Evolutionary conservation across 2,888 invertebrate genomes (phyloP).

Genomic region (Ichneumon xanthorius): DNA sequence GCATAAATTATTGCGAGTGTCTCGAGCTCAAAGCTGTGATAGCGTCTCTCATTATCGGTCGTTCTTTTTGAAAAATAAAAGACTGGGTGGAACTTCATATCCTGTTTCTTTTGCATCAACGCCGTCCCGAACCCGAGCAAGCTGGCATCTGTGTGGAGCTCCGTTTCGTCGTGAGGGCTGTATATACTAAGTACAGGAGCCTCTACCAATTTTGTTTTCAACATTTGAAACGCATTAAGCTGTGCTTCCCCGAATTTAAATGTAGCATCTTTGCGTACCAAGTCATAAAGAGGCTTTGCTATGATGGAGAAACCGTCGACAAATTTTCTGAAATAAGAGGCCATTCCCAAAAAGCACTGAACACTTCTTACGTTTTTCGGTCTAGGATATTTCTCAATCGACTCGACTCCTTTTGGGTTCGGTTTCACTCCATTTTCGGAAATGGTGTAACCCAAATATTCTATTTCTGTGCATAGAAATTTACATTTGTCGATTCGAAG

Average conservation of each 20-base stretch:
- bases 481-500: constrained; percentile 68
- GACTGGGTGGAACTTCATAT: constrained; percentile 74
- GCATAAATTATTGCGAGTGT: constrained; percentile 70
- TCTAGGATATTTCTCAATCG: constrained; percentile 72
- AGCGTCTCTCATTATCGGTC: constrained; percentile 72
- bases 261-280: constrained; percentile 71
- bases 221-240: constrained; percentile 67
- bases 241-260: constrained; percentile 73
- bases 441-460: constrained; percentile 72
- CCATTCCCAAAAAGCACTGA: constrained; percentile 74
- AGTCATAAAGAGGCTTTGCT: constrained; percentile 76
- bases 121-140: constrained; percentile 76
- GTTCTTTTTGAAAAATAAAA: constrained; percentile 78
- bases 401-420: constrained; percentile 63
- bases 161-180: constrained; percentile 75
- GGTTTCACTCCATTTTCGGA: constrained; percentile 67
- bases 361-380: constrained; percentile 69
- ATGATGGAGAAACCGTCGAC: constrained; percentile 69
- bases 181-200: constrained; percentile 75
- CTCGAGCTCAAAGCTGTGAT: constrained; percentile 79
- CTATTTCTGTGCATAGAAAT: constrained; percentile 67
- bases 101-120: constrained; percentile 76
- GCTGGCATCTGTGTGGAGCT: constrained; percentile 80
- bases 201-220: constrained; percentile 67
- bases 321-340: constrained; percentile 74